Base-by-base conservation (phyloP, 2,888 invertebrate genomes). In the Pollenia labialis region DNA sequence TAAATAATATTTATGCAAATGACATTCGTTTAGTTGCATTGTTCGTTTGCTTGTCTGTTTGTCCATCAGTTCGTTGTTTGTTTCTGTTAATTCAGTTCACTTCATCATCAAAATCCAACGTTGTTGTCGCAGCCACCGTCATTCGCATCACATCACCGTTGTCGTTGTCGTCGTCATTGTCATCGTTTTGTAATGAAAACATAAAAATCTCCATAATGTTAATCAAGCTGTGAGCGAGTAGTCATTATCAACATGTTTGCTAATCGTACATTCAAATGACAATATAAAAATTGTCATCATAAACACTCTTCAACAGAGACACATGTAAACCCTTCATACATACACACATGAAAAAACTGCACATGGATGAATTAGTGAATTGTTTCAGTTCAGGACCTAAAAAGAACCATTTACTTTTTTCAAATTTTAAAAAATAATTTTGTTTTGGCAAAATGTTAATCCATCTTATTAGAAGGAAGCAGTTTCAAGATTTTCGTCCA, bases 141-240 rank as follows among this genome's bases (percentile, higher is more conserved):
- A 76, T 46, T 48, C 32, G 18, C 54, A 75, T 69, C 46, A 56
- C 44, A 48, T 6, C 56, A 87, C 88, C 89, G 52, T 52, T 40
- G 40, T 3, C 23, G 23, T n/a, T n/a, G n/a, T 66, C 75, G 44
- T 74, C 76, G 16, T 32, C 64, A 64, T 14, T 71, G 16, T 75
- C 69, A 74, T 52, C 64, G 64, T 79, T 82, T 77, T 85, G 80
- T 82, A 76, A 72, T 82, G 81, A 84, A 87, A 77, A 83, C 76
- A 87, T 81, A 72, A 81, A 86, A 86, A 87, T 81, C 83, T 83
- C 83, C 71, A 87, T 84, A 81, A 81, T 81, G 62, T 68, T 77
- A 84, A 84, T 77, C 84, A 84, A 77, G 60, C 84, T 84, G 77
- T 64, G 60, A 74, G 74, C 54, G 58, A 87, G 62, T 77, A 84